These are phyloP conservation scores for Amphiduros pacificus DNA, from an alignment of 2,888 invertebrate species.

Conservation along the genomic window DNA sequence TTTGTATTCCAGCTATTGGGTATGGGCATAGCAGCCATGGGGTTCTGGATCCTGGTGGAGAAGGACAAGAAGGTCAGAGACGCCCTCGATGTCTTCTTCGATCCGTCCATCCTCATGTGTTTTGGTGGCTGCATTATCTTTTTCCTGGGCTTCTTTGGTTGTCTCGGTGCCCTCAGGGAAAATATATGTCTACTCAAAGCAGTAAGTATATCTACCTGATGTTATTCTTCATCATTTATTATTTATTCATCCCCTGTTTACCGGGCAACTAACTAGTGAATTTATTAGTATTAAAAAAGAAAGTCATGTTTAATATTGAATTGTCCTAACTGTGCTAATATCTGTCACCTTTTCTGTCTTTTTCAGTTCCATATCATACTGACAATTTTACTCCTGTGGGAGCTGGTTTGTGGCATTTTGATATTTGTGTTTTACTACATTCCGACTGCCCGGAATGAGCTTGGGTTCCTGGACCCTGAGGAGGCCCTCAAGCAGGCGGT, in stretches of 20 bases:
- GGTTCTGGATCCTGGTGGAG: constrained; percentile 44
- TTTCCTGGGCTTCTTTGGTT: constrained; percentile 46
- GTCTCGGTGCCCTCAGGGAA: constrained; percentile 50
- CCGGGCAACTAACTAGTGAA: neutral
- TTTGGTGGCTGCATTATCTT: constrained; percentile 44
- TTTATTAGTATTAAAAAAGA: neutral
- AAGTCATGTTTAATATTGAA: no score
- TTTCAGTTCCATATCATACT: constrained; percentile 46
- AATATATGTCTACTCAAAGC: constrained; percentile 46
- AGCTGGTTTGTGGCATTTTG: constrained; percentile 43
- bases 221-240: neutral
- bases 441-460: constrained; percentile 34
- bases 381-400: constrained; percentile 41
- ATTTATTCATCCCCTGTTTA: neutral
- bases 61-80: constrained; percentile 50
- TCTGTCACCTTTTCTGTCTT: no score
- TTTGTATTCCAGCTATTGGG: constrained; percentile 39
- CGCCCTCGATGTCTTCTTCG: constrained; percentile 51
- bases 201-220: constrained; percentile 43
- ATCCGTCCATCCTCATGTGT: constrained; percentile 50
- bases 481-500: constrained; percentile 47
- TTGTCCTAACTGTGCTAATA: no score
- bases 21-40: constrained; percentile 36
- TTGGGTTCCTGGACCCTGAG: constrained; percentile 44
- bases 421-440: constrained; percentile 51